Evolutionary conservation across 2,797 vertebrate species (phyloP), one percentile per base, ranked within the genome.

Genomic region (Columba guinea): DNA sequence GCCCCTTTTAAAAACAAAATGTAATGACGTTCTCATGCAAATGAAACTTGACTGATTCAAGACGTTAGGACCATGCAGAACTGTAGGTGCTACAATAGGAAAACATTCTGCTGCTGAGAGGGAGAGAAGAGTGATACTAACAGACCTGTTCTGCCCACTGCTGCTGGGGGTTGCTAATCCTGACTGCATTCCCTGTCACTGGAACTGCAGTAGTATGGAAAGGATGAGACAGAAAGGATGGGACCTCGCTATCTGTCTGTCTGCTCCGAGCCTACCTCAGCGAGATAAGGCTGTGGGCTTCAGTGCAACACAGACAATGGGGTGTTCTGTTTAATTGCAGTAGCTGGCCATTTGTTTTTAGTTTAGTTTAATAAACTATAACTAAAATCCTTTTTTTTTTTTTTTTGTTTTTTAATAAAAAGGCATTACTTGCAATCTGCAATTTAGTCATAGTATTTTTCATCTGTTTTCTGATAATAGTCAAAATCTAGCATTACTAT

Each of bases 391-490:
- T 10, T 59, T 37, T 37, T 37, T 32, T 35, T 24, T 34, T 24
- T 77, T 88, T 82, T 44, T 24, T 77, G 86, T 82, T 44, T 44
- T 44, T 44, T 9, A 84, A 58, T 46, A 65, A 34, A 68, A 67
- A 94, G 53, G 10, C 7, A n/a, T 48, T 85, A 28, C 28, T 48
- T 89, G 51, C 18, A 48, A 26, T 46, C 55, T 86, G 35, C 35
- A n/a, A 88, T 90, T 27, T 59, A 11, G 6, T 78, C 46, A 26
- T 10, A 37, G 20, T 73, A 44, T 17, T 76, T 68, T 91, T 85
- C 11, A 5, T 87, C 37, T 68, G 18, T 55, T 92, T 90, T 85
- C 64, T 84, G 28, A 21, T 92, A 70, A 58, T 68, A 79, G 30
- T 80, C 18, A 77, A 79, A 92, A 83, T 93, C 27, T 68, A 77